Conservation (phyloP, 2,888 invertebrate genomes). For the Colostygia pectinataria region DNA sequence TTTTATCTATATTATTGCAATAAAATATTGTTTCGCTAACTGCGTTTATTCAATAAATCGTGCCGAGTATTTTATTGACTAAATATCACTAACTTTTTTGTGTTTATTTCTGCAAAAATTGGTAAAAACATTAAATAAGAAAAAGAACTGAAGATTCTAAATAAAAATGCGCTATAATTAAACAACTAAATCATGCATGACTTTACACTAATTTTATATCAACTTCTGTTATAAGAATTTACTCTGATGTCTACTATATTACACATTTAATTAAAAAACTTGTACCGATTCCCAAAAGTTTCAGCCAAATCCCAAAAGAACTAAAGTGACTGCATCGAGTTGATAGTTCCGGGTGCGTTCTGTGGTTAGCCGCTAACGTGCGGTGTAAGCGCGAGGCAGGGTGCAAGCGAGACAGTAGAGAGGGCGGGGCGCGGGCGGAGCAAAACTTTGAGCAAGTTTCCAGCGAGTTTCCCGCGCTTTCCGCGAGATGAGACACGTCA, state of each 20-base stretch:
- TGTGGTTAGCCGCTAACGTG: conserved; percentile 67
- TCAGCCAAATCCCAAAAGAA: conserved; percentile 19
- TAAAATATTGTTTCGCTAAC: conserved; percentile 26
- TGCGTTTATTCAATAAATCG: not conserved
- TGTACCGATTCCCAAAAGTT: conserved; percentile 11
- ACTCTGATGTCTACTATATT: too few relatives aligned
- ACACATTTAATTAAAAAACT: conserved; percentile 22
- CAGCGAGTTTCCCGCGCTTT: conserved; percentile 73
- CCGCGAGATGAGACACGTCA: conserved; percentile 35
- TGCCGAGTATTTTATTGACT: not conserved
- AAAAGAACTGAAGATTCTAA: too few relatives aligned
- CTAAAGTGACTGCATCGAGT: conserved; percentile 32
- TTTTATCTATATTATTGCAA: conserved; percentile 40
- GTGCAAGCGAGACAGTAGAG: conserved; percentile 46
- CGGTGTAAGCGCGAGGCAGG: conserved; percentile 53
- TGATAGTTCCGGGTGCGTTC: conserved; percentile 43
- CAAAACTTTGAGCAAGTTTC: conserved; percentile 63
- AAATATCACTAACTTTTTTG: too few relatives aligned
- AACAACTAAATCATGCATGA: too few relatives aligned
- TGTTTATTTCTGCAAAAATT: too few relatives aligned
- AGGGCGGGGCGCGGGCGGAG: conserved; percentile 63
- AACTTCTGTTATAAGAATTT: not conserved
- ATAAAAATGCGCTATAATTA: too few relatives aligned
- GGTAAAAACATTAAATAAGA: too few relatives aligned
- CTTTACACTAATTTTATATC: not conserved